Base-by-base conservation (phyloP, 2,888 invertebrate genomes). In the Archips xylosteana region DNA sequence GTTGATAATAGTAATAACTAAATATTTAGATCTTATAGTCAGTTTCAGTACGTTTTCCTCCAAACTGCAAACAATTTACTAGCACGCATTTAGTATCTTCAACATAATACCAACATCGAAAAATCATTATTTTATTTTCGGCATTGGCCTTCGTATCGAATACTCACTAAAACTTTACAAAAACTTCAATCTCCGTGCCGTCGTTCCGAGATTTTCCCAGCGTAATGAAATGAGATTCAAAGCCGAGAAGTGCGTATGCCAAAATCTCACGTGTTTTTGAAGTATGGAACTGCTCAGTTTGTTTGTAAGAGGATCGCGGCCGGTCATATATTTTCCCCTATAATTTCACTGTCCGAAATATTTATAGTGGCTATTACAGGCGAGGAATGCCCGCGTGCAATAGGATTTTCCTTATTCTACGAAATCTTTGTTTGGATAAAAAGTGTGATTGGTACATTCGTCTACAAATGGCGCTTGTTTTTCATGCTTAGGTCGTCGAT, bases 301-400 rank as follows among this genome's bases (percentile, higher is more conserved):
- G 65, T 65, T 65, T 65, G 47, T 49, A 10, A 10, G 65, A 65
- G 49, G 15, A 51, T 39, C 36, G 42, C 65, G 47, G 65, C 34
- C 39, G 51, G 36, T 51, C 65, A 39, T 65, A 65, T 65, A 65
- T 65, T 54, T 51, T 23, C 49, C 63, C 49, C 65, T 54, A 65
- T 54, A 65, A 65, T 36, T 39, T 65, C 23, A 23, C 62, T 62
- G 62, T 62, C 42, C 23, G 62, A 62, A 57, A 57, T 62, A 62
- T 62, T 62, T 62, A 62, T 42, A 45, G 62, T 57, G 57, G 57
- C 57, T 57, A 57, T 57, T 57, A 57, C 32, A 12, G 32, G 57
- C 57, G 32, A 57, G 32, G 57, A 57, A 57, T 57, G 57, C 57
- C 9, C 23, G 15, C 57, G 12, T 32, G 32, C 57, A 12, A 54